Evolutionary conservation across 2,113 vertebrate genomes (phyloP), one percentile per base, ranked within the genome.

Genomic region (Lagenorhynchus albirostris): DNA sequence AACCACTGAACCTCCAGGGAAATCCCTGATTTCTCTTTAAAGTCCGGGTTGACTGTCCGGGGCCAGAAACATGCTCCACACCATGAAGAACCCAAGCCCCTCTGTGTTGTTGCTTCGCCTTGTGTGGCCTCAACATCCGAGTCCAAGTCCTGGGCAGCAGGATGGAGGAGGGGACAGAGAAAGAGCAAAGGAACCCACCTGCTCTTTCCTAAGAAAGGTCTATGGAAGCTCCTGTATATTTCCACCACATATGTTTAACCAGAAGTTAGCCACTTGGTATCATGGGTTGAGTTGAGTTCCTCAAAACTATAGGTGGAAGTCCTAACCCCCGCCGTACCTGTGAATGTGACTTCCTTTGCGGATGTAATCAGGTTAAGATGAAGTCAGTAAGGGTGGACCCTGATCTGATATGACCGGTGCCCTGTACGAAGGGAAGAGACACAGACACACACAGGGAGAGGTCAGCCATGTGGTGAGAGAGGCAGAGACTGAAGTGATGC

Each of bases 1-100:
- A 2, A 21, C 29, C 20, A 1, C 29, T 47, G 15, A 8, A 44
- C 29, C 29, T 0, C 29, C 44, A 2, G 44, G 44, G 29, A 33
- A 3, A 12, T 77, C 31, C 31, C 17, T 8, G 55, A 58, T 25
- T 94, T 94, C 26, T 65, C 44, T 38, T 62, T 41, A 31, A 77
- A 68, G 94, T 44, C 41, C 21, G 41, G 63, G 5, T 79, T 33
- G 41, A 50, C 12, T n/a, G 31, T 87, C 36, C 44, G 44, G 74
- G 55, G n/a, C 21, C 44, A 12, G 82, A 80, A n/a, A 63, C 11
- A 4, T 55, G 31, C 18, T 85, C 17, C 31, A 50, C 62, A 38
- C 25, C 26, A 25, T 20, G n/a, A 33, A 38, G 63, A 77, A 50
- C 62, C 25, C 18, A 38, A 26, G 33, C 38, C 47, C 25, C 50